Evolutionary conservation across 2,888 invertebrate species (phyloP).

Genomic region (Pogonocherus hispidulus): DNA sequence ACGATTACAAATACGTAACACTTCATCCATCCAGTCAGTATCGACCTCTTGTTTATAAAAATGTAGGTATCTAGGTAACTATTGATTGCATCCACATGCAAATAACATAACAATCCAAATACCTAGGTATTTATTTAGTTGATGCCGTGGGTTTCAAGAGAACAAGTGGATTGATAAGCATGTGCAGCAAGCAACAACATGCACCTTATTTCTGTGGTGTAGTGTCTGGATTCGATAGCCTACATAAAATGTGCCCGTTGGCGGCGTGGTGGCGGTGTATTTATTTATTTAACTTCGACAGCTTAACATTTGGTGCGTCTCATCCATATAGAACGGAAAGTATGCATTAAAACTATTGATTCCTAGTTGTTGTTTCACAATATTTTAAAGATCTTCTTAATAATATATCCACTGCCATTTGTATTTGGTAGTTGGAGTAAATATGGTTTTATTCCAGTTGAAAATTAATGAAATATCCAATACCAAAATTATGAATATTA

Average conservation of each 20-base stretch:
- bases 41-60: conserved; percentile 10
- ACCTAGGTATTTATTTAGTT: conserved; percentile 29
- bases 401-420: too few species aligned
- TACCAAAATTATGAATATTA: too few species aligned
- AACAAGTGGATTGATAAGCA: conserved; percentile 39
- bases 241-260: conserved; percentile 9
- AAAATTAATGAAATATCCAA: too few species aligned
- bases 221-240: neutral
- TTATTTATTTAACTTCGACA: conserved; percentile 6
- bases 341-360: neutral
- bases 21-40: too few species aligned
- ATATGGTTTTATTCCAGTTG: too few species aligned
- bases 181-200: conserved; percentile 12
- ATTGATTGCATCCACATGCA: conserved; percentile 19
- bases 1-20: too few species aligned
- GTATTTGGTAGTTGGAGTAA: too few species aligned
- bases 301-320: neutral
- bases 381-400: too few species aligned
- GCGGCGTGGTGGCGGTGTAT: neutral
- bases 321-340: neutral
- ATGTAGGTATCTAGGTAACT: neutral
- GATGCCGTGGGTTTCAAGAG: conserved; percentile 8
- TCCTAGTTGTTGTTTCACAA: too few species aligned
- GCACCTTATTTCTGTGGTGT: neutral
- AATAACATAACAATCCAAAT: conserved; percentile 10